Evolutionary conservation across 2,888 invertebrate genomes (phyloP).

Genomic region (Ganaspis brasiliensis): DNA sequence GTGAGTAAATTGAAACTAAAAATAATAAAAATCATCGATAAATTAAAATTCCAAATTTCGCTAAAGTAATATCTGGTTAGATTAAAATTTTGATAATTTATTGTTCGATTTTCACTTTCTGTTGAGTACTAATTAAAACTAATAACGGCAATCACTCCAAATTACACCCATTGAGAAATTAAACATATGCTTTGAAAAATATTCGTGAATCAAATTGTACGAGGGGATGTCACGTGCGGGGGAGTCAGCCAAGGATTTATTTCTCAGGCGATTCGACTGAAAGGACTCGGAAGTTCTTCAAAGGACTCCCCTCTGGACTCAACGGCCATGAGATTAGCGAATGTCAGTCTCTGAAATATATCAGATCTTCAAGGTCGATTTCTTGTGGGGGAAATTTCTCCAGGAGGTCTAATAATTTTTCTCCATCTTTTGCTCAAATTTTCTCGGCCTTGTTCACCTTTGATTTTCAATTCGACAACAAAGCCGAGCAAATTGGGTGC

Average conservation of each 20-base stretch:
- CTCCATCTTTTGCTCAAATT: conserved; percentile 14
- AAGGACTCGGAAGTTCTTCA: conserved; percentile 45
- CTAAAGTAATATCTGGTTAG: too few species aligned
- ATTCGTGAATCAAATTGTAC: too few species aligned
- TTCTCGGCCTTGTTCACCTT: conserved; percentile 19
- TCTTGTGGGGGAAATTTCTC: background rate
- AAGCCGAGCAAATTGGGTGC: conserved; percentile 23
- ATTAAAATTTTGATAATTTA: too few species aligned
- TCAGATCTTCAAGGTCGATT: conserved; percentile 28
- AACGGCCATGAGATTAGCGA: conserved; percentile 63
- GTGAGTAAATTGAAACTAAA: too few species aligned
- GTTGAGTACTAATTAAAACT: too few species aligned
- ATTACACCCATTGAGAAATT: too few species aligned
- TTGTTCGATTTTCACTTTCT: too few species aligned
- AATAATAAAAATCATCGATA: too few species aligned
- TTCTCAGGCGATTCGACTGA: conserved; percentile 49
- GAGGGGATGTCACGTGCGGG: conserved; percentile 55
- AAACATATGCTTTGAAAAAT: too few species aligned
- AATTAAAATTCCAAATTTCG: too few species aligned
- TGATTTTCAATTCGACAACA: background rate
- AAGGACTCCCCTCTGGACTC: conserved; percentile 46
- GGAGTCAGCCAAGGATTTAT: conserved; percentile 52
- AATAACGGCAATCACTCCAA: too few species aligned
- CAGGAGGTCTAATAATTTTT: conserved; percentile 29
- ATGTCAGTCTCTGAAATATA: conserved; percentile 20